phyloP scores from a whole-genome alignment of 2,888 invertebrate species.

The Chrysolina americana region DNA sequence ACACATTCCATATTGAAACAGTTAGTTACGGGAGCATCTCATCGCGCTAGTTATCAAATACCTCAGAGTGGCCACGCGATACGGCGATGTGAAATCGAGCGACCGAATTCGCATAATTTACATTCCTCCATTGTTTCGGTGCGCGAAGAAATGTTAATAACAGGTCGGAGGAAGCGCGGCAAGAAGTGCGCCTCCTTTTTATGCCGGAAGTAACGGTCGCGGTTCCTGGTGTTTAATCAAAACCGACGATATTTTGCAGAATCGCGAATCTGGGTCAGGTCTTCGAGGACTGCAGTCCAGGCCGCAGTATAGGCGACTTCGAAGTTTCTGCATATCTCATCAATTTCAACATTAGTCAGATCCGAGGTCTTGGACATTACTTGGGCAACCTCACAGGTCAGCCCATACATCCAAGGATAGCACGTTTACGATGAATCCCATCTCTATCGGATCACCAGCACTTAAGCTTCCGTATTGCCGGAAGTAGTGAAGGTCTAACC shows the following conservation, averaged over 20 bases:
- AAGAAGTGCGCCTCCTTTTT: constrained; percentile 22
- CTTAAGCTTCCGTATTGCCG: too few relatives aligned
- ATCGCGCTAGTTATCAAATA: constrained; percentile 1
- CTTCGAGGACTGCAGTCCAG: constrained; percentile 10
- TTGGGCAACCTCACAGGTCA: too few relatives aligned
- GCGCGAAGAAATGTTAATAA: constrained; percentile 31
- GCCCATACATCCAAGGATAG: too few relatives aligned
- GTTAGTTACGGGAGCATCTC: constrained; percentile 24
- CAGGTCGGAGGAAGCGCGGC: constrained; percentile 26
- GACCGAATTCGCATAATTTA: constrained; percentile 45
- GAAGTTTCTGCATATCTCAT: too few relatives aligned
- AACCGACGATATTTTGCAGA: constrained; percentile 20
- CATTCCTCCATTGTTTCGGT: constrained; percentile 41
- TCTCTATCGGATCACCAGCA: too few relatives aligned
- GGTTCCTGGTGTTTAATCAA: constrained; percentile 22
- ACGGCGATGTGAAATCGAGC: constrained; percentile 30
- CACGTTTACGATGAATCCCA: too few relatives aligned
- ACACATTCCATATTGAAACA: not conserved
- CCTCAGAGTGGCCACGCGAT: constrained; percentile 7
- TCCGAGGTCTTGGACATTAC: too few relatives aligned
- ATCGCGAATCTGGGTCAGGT: constrained; percentile 19
- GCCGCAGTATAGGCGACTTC: constrained; percentile 3
- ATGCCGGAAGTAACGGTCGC: constrained; percentile 30
- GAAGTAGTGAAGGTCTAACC: too few relatives aligned
- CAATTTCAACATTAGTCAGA: too few relatives aligned